These are phyloP conservation scores for Aethina tumida DNA, from an alignment of 1,140 invertebrate species.

Conservation along the genomic window DNA sequence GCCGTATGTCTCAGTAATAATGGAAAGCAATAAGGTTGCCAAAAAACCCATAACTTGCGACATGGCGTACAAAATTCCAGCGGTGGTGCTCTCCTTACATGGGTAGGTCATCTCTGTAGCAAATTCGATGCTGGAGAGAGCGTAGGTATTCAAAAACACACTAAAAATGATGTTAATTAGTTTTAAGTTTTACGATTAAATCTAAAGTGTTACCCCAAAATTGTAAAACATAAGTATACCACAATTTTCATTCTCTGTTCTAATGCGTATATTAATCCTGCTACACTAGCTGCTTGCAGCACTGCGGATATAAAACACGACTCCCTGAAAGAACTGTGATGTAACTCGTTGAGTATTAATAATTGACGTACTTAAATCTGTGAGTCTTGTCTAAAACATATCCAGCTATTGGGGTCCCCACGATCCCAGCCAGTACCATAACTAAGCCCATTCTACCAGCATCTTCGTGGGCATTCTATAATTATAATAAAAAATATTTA, in stretches of 20 bases:
- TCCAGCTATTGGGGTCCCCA: slow-evolving; percentile 57
- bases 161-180: no score
- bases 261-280: no score
- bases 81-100: slow-evolving; percentile 23
- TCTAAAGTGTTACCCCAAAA: no score
- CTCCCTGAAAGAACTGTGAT: no score
- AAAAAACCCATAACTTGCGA: slow-evolving; percentile 20
- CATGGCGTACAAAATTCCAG: slow-evolving; percentile 19
- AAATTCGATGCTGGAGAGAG: slow-evolving; percentile 24
- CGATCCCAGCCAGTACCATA: slow-evolving; percentile 57
- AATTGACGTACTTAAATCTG: slow-evolving; percentile 39
- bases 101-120: slow-evolving; percentile 27
- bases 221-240: no score
- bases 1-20: no score
- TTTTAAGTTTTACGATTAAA: no score
- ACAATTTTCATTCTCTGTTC: no score
- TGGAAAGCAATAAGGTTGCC: no score
- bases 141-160: slow-evolving; percentile 22
- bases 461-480: slow-evolving; percentile 37
- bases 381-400: slow-evolving; percentile 56
- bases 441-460: slow-evolving; percentile 61
- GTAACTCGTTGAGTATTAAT: no score
- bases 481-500: slow-evolving; percentile 1
- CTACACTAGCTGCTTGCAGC: no score
- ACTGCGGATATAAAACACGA: no score